Percentiles rank a stretch among this genome's conserved stretches.
Evolutionary conservation across 1,140 invertebrate species (phyloP).

Genomic region (Drosophila serrata): DNA sequence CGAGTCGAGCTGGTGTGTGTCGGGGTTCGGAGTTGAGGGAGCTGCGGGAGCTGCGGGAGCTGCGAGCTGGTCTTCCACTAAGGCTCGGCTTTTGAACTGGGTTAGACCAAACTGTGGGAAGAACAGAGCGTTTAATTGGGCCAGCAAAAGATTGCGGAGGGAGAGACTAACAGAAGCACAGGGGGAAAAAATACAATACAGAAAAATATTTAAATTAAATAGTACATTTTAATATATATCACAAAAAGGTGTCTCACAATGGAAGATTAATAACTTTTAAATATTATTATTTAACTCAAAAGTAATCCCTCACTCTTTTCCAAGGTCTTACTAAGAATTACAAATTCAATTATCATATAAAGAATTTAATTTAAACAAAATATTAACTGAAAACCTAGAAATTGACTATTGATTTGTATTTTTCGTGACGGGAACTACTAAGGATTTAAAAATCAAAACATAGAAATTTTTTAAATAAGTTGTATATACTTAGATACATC

Average conservation of each 20-base stretch:
- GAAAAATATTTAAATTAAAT: not conserved
- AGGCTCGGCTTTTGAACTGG: slow-evolving; percentile 53
- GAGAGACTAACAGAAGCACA: slow-evolving; percentile 10
- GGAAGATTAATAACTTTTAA: not conserved
- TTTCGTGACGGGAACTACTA: not conserved
- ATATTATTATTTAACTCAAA: too few relatives aligned
- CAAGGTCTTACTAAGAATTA: not conserved
- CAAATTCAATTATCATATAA: not conserved
- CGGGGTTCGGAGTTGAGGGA: slow-evolving; percentile 5
- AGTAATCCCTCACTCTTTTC: not conserved
- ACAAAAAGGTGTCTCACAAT: not conserved
- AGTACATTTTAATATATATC: too few relatives aligned
- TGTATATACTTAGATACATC: not conserved
- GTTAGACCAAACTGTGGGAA: slow-evolving; percentile 59
- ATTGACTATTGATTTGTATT: not conserved
- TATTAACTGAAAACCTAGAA: not conserved
- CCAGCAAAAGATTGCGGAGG: slow-evolving; percentile 35
- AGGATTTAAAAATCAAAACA: not conserved
- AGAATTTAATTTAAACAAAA: not conserved
- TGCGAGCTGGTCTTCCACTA: slow-evolving; percentile 26
- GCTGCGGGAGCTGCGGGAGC: not conserved
- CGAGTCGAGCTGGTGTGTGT: slow-evolving; percentile 37
- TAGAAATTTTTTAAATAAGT: not conserved
- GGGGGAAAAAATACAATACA: not conserved
- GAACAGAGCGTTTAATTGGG: slow-evolving; percentile 62